These are phyloP conservation scores for Nannoperca australis DNA, from an alignment of 2,797 vertebrate genomes.

Conservation along the genomic window DNA sequence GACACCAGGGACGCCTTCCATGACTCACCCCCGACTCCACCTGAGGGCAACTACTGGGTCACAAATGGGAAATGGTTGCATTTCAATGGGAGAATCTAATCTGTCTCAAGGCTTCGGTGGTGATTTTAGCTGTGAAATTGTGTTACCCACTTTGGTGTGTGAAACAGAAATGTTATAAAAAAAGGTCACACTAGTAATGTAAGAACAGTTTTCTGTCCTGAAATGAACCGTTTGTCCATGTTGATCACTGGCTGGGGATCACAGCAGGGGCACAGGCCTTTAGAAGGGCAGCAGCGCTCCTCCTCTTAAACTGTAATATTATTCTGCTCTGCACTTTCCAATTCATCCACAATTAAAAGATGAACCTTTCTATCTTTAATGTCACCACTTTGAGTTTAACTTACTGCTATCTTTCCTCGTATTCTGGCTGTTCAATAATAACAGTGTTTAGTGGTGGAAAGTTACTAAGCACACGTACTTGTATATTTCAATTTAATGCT, in stretches of 20 bases:
- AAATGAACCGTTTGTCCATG: background rate
- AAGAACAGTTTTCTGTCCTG: background rate
- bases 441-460: background rate
- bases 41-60: constrained; percentile 30
- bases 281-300: background rate
- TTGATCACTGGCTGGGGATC: background rate
- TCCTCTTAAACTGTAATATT: background rate
- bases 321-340: background rate
- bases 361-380: background rate
- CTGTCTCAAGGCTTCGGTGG: background rate
- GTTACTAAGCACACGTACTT: background rate
- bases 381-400: background rate
- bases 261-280: background rate
- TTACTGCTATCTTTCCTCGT: background rate
- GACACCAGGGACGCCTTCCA: constrained; percentile 25
- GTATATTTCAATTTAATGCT: background rate
- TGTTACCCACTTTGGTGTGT: background rate
- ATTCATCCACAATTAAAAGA: background rate
- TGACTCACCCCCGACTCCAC: constrained; percentile 37
- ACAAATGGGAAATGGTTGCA: constrained; percentile 3
- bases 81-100: constrained; percentile 12
- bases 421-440: background rate
- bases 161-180: background rate
- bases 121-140: background rate
- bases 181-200: constrained; percentile 1